A percentile compares a stretch with the other conserved stretches of the same genome.
Evolutionary conservation across 2,113 vertebrate genomes (phyloP).

Genomic region (Lepus americanus): DNA sequence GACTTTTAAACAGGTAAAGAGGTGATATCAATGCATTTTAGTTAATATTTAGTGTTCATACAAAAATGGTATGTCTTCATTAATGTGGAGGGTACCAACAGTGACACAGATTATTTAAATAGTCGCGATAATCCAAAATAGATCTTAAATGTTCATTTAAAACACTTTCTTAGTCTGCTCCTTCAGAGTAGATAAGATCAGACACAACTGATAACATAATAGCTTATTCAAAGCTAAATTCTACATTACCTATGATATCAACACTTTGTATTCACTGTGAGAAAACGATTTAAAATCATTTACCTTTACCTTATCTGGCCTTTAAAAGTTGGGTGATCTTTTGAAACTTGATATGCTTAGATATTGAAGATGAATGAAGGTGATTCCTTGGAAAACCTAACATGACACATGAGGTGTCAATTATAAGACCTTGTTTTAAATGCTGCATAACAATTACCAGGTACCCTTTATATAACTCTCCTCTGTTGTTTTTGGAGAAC

Average conservation of each 20-base stretch:
- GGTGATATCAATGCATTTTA: conserved; percentile 32
- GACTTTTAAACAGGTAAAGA: conserved; percentile 45
- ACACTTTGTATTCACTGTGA: conserved; percentile 20
- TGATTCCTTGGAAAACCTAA: conserved; percentile 46
- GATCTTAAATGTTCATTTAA: conserved; percentile 39
- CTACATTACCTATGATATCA: background rate
- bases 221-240: conserved; percentile 55
- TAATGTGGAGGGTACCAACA: conserved; percentile 24
- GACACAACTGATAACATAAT: conserved; percentile 12
- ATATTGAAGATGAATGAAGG: background rate
- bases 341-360: conserved; percentile 20
- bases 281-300: conserved; percentile 47
- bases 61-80: conserved; percentile 18
- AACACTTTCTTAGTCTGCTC: background rate
- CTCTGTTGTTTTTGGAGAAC: conserved; percentile 7
- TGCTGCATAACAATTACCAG: conserved; percentile 35
- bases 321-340: conserved; percentile 48
- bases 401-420: conserved; percentile 4
- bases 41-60: conserved; percentile 46
- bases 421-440: conserved; percentile 60
- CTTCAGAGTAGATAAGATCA: conserved; percentile 45
- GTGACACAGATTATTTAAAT: conserved; percentile 45
- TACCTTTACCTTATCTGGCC: conserved; percentile 8
- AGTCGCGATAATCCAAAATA: conserved; percentile 59
- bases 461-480: background rate